Percentiles rank a stretch among this genome's conserved stretches.
These are phyloP conservation scores for Prionace glauca DNA, from an alignment of 2,797 vertebrate genomes.

Conservation along the genomic window DNA sequence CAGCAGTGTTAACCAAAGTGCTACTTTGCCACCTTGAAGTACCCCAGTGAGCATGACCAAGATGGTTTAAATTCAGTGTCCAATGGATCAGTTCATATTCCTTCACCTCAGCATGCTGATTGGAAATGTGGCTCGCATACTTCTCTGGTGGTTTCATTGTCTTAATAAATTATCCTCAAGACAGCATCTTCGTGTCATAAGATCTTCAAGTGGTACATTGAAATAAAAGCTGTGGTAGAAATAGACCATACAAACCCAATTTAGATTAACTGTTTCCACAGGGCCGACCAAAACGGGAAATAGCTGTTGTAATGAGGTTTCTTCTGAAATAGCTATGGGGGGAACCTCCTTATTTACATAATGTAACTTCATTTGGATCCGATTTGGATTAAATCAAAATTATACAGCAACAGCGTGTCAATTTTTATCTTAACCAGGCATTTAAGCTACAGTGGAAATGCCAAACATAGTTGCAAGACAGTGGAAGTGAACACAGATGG, in stretches of 20 bases:
- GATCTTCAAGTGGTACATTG: background rate
- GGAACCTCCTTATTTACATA: constrained; percentile 30
- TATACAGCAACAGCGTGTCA: background rate
- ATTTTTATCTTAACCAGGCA: background rate
- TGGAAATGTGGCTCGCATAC: background rate
- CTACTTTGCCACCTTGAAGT: background rate
- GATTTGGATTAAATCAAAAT: constrained; percentile 7
- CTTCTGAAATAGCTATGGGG: background rate
- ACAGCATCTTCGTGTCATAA: background rate
- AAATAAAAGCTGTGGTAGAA: constrained; percentile 13
- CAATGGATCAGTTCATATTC: background rate
- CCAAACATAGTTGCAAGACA: background rate
- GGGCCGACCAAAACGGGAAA: background rate
- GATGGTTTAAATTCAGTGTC: background rate
- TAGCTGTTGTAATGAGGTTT: background rate
- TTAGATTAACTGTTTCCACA: constrained; percentile 13
- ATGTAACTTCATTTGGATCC: constrained; percentile 7
- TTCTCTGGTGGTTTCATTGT: background rate
- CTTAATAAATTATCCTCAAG: background rate
- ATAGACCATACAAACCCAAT: background rate
- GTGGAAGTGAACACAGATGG: constrained; percentile 10
- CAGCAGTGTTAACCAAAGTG: too few relatives aligned
- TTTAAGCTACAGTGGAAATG: constrained; percentile 9
- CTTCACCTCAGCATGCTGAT: background rate
- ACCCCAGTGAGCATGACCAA: background rate